Conservation (phyloP, 1,140 invertebrate genomes). For the Dreissena rostriformis region DNA sequence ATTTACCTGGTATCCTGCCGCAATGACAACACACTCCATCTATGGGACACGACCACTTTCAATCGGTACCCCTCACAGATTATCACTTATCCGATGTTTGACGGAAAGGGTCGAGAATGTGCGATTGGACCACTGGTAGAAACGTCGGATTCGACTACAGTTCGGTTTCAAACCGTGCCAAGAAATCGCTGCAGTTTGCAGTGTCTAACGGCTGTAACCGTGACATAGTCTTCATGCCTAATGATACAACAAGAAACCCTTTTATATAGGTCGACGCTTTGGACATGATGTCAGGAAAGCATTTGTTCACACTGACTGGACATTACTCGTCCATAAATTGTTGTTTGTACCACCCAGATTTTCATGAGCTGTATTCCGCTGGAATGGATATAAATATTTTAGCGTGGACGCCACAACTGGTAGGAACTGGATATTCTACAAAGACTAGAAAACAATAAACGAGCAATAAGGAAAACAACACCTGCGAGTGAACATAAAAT, state of each 20-base stretch:
- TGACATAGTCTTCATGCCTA: constrained; percentile 81
- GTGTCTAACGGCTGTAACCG: constrained; percentile 71
- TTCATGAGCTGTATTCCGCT: constrained; percentile 82
- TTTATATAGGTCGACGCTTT: constrained; percentile 79
- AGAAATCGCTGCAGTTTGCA: constrained; percentile 79
- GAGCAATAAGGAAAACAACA: too few species aligned
- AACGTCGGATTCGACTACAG: constrained; percentile 83
- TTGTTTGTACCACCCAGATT: constrained; percentile 79
- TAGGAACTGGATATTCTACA: too few species aligned
- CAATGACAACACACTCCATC: constrained; percentile 80
- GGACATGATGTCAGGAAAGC: constrained; percentile 78
- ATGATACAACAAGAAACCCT: constrained; percentile 64
- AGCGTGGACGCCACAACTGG: constrained; percentile 79
- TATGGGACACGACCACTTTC: constrained; percentile 82
- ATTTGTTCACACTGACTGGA: constrained; percentile 78
- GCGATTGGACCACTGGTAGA: too few species aligned
- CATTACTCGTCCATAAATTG: constrained; percentile 83
- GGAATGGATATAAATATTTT: constrained; percentile 83
- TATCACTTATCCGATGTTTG: too few species aligned
- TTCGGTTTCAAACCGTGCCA: constrained; percentile 76
- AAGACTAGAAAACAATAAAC: too few species aligned
- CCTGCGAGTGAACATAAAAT: too few species aligned
- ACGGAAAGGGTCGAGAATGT: too few species aligned
- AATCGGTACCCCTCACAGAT: too few species aligned
- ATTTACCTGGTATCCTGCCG: constrained; percentile 82